Evolutionary conservation across 2,797 vertebrate genomes (phyloP).

Genomic region (Crenichthys baileyi): DNA sequence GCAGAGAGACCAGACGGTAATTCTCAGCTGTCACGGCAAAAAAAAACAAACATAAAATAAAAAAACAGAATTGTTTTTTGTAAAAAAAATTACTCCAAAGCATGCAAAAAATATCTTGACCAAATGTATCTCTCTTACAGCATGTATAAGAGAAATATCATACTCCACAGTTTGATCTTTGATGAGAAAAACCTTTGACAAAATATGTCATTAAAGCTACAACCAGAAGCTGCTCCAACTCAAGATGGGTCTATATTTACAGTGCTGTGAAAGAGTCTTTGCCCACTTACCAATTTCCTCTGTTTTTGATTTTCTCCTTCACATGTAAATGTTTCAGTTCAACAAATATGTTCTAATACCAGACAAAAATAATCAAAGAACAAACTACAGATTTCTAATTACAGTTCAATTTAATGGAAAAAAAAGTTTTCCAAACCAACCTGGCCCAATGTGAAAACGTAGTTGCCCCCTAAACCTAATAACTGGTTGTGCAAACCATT

Average conservation of each 20-base stretch:
- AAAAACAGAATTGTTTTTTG: too few relatives aligned
- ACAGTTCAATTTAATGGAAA: neutral
- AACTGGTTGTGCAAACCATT: neutral
- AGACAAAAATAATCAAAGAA: neutral
- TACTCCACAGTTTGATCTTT: neutral
- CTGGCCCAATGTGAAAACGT: neutral
- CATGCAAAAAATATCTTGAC: conserved; percentile 3
- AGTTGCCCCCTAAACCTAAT: neutral
- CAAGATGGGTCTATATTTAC: neutral
- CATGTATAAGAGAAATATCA: neutral
- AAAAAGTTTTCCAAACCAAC: neutral
- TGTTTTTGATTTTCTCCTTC: neutral
- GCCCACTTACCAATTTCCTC: too few relatives aligned
- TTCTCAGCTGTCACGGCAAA: conserved; percentile 85
- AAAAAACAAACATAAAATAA: conserved; percentile 9
- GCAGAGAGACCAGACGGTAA: conserved; percentile 98
- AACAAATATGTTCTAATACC: neutral
- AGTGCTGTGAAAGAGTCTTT: neutral
- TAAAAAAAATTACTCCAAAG: neutral
- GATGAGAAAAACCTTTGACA: neutral
- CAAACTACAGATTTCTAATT: neutral
- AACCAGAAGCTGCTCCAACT: neutral
- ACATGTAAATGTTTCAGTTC: neutral
- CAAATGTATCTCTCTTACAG: neutral
- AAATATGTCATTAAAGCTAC: neutral